Evolutionary conservation across 2,797 vertebrate genomes (phyloP).

Genomic region (Phalloptychus januarius): DNA sequence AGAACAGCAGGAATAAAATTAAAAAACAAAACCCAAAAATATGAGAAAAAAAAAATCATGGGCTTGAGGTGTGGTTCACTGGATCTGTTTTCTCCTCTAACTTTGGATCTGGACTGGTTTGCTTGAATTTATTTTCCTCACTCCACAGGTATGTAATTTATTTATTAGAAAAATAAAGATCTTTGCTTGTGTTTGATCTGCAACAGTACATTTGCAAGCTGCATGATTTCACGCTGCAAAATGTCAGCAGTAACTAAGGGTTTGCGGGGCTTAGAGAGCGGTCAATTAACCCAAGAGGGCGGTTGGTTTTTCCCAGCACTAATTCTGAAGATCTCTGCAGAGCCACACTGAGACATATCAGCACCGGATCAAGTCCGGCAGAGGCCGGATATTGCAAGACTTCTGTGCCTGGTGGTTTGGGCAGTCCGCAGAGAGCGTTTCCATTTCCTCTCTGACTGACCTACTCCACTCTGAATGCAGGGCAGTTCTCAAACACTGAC

Average conservation of each 20-base stretch:
- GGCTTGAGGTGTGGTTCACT: background rate
- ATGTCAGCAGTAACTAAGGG: slow-evolving; percentile 8
- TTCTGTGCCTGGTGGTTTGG: slow-evolving; percentile 43
- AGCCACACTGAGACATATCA: slow-evolving; percentile 39
- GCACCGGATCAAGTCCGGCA: slow-evolving; percentile 27
- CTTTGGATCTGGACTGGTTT: background rate
- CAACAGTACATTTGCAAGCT: background rate
- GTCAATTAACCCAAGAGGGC: slow-evolving; percentile 2
- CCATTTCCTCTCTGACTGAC: slow-evolving; percentile 38
- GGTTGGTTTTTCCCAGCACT: background rate
- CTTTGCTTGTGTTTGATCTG: background rate
- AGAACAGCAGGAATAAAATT: background rate
- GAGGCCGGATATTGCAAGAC: slow-evolving; percentile 47
- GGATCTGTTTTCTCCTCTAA: background rate
- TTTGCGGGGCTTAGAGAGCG: slow-evolving; percentile 5
- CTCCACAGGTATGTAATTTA: background rate
- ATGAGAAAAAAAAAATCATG: background rate
- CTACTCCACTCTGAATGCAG: slow-evolving; percentile 60
- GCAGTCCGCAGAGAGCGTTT: slow-evolving; percentile 38
- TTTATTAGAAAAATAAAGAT: background rate
- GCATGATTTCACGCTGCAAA: background rate
- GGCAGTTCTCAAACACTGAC: slow-evolving; percentile 32
- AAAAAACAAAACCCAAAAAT: background rate
- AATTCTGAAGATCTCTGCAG: slow-evolving; percentile 12
- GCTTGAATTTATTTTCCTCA: background rate